phyloP scores from a whole-genome alignment of 1,140 invertebrate species.

The Oscheius sp. region DNA sequence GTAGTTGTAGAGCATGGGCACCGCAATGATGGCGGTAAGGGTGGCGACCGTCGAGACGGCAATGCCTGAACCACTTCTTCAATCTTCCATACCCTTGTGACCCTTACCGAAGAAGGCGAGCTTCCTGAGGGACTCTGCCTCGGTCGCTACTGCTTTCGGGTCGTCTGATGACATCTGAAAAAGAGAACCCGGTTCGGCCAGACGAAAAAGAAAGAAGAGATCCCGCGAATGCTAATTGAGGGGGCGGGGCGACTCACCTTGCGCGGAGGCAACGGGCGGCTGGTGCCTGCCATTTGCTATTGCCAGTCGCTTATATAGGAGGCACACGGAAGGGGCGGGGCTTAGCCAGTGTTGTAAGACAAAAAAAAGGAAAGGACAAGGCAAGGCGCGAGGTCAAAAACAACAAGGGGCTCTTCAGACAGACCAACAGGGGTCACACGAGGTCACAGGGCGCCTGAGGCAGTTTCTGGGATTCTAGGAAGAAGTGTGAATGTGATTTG shows the following conservation, averaged over 20 bases:
- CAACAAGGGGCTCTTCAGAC: too few species aligned
- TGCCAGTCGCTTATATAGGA: neutral
- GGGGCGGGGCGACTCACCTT: neutral
- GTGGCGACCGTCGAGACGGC: slow-evolving; percentile 1
- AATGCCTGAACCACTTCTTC: neutral
- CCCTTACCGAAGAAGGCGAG: slow-evolving; percentile 38
- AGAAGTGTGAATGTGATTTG: too few species aligned
- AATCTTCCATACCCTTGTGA: too few species aligned
- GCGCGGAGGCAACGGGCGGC: neutral
- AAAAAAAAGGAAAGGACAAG: neutral
- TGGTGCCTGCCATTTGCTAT: neutral
- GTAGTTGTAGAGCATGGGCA: slow-evolving; percentile 22
- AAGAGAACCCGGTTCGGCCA: too few species aligned
- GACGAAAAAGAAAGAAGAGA: neutral
- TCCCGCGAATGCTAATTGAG: neutral
- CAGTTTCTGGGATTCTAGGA: too few species aligned
- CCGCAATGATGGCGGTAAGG: slow-evolving; percentile 6
- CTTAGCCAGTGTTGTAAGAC: neutral
- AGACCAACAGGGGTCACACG: neutral
- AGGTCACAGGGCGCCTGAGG: too few species aligned
- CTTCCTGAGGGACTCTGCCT: slow-evolving; percentile 35
- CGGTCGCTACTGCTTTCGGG: slow-evolving; percentile 3
- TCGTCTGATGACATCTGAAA: slow-evolving; percentile 17
- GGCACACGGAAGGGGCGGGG: neutral
- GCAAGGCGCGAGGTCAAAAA: neutral